Evolutionary conservation across 1,140 invertebrate species (phyloP).

Genomic region (Bactericera cockerelli): DNA sequence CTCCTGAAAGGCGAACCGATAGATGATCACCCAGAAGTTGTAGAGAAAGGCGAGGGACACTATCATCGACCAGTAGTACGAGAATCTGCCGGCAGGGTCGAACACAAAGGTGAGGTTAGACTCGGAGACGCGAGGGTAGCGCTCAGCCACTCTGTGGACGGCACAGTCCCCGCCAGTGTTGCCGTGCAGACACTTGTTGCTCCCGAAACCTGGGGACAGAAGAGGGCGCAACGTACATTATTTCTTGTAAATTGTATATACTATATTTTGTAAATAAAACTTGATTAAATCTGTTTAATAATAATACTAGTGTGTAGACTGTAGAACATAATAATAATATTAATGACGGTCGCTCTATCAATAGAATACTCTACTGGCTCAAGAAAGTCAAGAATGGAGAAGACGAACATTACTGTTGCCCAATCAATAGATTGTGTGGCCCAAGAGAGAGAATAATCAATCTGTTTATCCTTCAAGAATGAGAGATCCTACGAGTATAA

Average conservation of each 20-base stretch:
- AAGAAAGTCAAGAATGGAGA: too few relatives aligned
- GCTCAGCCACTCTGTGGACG: slow-evolving; percentile 10
- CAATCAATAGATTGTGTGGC: too few relatives aligned
- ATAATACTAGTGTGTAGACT: slow-evolving; percentile 5
- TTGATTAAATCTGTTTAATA: too few relatives aligned
- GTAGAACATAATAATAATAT: slow-evolving; percentile 11
- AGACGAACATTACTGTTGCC: too few relatives aligned
- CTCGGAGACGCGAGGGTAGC: slow-evolving; percentile 7
- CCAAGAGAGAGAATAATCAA: too few relatives aligned
- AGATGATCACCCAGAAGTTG: slow-evolving; percentile 98
- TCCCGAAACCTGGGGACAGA: neutral
- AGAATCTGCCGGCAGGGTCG: slow-evolving; percentile 76
- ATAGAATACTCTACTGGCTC: neutral
- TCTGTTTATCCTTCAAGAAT: too few relatives aligned
- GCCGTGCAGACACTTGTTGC: slow-evolving; percentile 1
- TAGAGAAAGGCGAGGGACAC: slow-evolving; percentile 95
- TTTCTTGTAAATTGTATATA: too few relatives aligned
- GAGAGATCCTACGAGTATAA: too few relatives aligned
- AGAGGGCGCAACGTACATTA: neutral
- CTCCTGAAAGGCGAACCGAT: slow-evolving; percentile 92
- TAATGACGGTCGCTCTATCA: neutral
- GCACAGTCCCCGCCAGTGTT: slow-evolving; percentile 6
- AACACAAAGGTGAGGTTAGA: slow-evolving; percentile 81
- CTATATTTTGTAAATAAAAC: too few relatives aligned
- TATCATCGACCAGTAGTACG: slow-evolving; percentile 94